Base-by-base conservation (phyloP, 2,888 invertebrate species). In the Dascillus cervinus region DNA sequence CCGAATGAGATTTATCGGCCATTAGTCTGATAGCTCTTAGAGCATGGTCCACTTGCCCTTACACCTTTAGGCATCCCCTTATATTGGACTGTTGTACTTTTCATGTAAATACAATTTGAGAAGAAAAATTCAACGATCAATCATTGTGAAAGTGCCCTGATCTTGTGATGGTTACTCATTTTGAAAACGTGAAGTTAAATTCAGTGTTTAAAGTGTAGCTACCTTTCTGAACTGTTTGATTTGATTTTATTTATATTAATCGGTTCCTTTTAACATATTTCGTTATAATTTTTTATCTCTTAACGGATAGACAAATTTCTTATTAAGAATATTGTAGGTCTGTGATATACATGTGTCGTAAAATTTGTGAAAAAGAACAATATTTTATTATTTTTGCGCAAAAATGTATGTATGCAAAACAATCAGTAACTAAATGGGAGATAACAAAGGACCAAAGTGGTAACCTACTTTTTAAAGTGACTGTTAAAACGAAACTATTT, bases 1-100 rank as follows among this genome's bases (percentile, higher is more conserved):
- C 82, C 83, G 52, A 87, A 86, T 64, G 86, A 86, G 66, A 84
- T 86, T 37, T 75, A 73, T 58, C 70, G 72, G 25, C 70, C 72
- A 41, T 52, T 73, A 60, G 81, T 81, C 75, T 82, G 81, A 82
- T 82, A 77, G 76, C 79, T 76, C 66, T 71, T 77, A 47, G 73
- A 75, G 62, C 71, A 75, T 67, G 78, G 77, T 69, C 75, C 74
- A 57, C 70, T 76, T 65, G 73, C 75, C 67, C 72, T 75, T 59
- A 74, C 75, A 56, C 75, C 75, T 48, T 70, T 77, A 57, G 75
- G 72, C 62, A 73, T 65, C 44, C 65, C 65, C 39, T 41, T 65
- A 39, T 58, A 61, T 45, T 64, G 65, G 65, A 62, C 62, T 53
- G 56, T 58, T 52, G 61, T 64, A 45, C 54, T 65, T 42, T 64